A percentile compares a stretch with the other conserved stretches of the same genome.
Conservation (phyloP, 2,797 vertebrate genomes). For the Sebastolobus altivelis region DNA sequence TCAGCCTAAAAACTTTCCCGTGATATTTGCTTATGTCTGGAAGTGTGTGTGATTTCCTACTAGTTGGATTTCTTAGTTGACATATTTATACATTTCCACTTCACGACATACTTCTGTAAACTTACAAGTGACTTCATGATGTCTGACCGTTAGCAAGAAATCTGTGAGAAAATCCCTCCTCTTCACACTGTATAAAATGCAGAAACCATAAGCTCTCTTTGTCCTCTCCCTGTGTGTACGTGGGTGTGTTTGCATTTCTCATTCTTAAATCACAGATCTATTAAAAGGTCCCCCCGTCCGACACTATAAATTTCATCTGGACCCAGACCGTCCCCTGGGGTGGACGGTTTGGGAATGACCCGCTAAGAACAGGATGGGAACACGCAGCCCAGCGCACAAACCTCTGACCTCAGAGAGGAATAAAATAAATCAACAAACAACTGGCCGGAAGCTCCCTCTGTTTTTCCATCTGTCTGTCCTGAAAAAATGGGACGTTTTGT, state of each 20-base stretch:
- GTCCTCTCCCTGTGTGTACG: slow-evolving; percentile 2
- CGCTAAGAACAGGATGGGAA: slow-evolving; percentile 77
- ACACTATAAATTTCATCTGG: slow-evolving; percentile 75
- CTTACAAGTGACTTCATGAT: background rate
- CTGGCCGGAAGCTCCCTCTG: slow-evolving; percentile 55
- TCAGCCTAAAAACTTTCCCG: background rate
- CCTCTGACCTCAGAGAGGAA: slow-evolving; percentile 72
- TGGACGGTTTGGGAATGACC: slow-evolving; percentile 57
- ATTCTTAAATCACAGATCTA: slow-evolving; percentile 68
- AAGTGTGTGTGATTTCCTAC: background rate
- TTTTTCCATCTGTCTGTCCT: slow-evolving; percentile 59
- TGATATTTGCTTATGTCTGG: background rate
- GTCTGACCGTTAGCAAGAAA: slow-evolving; percentile 18
- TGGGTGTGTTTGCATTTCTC: slow-evolving; percentile 68
- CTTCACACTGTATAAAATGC: slow-evolving; percentile 18
- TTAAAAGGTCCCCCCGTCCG: slow-evolving; percentile 65
- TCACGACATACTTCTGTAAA: slow-evolving; percentile 1
- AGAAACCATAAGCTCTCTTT: background rate
- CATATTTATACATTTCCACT: slow-evolving; percentile 3
- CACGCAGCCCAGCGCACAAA: slow-evolving; percentile 47
- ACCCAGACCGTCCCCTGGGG: slow-evolving; percentile 64
- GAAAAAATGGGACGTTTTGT: slow-evolving; percentile 29
- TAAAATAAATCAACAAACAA: slow-evolving; percentile 78
- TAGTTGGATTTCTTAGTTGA: background rate
- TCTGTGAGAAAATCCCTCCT: slow-evolving; percentile 54